These are phyloP conservation scores for Drosophila pseudotalamancana DNA, from an alignment of 2,888 invertebrate genomes.

Conservation along the genomic window DNA sequence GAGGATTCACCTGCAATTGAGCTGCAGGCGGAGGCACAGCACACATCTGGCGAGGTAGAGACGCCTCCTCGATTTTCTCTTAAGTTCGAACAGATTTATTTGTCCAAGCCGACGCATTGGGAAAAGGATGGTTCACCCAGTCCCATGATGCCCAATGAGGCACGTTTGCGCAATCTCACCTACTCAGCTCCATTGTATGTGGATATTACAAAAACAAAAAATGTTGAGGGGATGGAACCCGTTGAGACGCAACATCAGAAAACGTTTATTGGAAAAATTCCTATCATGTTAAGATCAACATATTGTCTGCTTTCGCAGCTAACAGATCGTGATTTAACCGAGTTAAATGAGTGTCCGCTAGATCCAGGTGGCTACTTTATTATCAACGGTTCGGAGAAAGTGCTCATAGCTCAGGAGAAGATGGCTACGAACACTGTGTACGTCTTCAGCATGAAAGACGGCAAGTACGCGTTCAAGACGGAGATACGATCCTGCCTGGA, in stretches of 20 bases:
- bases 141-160: slow-evolving; percentile 99
- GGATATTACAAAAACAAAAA: slow-evolving; percentile 98
- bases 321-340: slow-evolving; percentile 99
- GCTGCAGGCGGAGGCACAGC: slow-evolving; percentile 98
- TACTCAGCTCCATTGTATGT: slow-evolving; percentile 99
- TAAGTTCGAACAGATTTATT: slow-evolving; percentile 99
- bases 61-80: slow-evolving; percentile 95
- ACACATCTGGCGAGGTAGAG: slow-evolving; percentile 96
- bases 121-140: slow-evolving; percentile 99
- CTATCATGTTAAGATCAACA: slow-evolving; percentile 99
- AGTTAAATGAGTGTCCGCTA: slow-evolving; percentile 99
- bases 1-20: slow-evolving; percentile 99
- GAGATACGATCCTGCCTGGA: slow-evolving; percentile 98
- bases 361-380: slow-evolving; percentile 99
- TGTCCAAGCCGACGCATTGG: slow-evolving; percentile 99
- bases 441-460: slow-evolving; percentile 99
- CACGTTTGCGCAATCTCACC: slow-evolving; percentile 97
- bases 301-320: slow-evolving; percentile 97
- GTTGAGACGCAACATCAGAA: slow-evolving; percentile 92
- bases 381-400: slow-evolving; percentile 99
- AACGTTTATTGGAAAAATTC: slow-evolving; percentile 95
- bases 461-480: slow-evolving; percentile 99
- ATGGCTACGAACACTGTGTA: slow-evolving; percentile 99
- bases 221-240: slow-evolving; percentile 95
- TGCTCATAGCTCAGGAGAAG: slow-evolving; percentile 99